Percentiles rank a stretch among this genome's conserved stretches.
Conservation (phyloP, 2,113 vertebrate genomes). For the Cottus gobio region DNA sequence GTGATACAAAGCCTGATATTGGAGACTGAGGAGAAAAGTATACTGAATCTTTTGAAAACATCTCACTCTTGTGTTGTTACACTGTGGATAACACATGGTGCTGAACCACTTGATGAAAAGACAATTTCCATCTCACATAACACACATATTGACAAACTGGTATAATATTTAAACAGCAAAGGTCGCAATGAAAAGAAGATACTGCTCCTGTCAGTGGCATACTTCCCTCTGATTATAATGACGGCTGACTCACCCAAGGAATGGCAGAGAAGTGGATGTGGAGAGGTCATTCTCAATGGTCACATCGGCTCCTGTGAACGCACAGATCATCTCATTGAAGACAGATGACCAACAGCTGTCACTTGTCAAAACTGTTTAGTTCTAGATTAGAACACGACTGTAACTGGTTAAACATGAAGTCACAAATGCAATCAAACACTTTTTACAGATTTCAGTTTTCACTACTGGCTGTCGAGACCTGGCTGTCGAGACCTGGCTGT, state of each 20-base stretch:
- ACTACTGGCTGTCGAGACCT: background rate
- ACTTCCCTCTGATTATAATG: background rate
- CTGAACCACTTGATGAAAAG: too few species aligned
- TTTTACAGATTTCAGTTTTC: background rate
- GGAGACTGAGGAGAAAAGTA: too few species aligned
- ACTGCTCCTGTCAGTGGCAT: background rate
- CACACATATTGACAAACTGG: too few species aligned
- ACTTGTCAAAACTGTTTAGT: background rate
- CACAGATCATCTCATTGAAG: background rate
- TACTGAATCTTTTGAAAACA: too few species aligned
- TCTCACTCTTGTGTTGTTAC: too few species aligned
- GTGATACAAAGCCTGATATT: too few species aligned
- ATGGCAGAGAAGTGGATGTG: constrained; percentile 5
- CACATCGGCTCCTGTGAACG: constrained; percentile 17
- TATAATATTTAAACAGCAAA: background rate
- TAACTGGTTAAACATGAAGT: background rate
- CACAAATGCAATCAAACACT: background rate
- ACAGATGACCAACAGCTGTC: background rate
- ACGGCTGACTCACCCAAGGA: constrained; percentile 4
- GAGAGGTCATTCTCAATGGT: constrained; percentile 7
- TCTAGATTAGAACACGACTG: background rate
- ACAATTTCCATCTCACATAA: too few species aligned
- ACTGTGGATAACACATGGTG: too few species aligned
- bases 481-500: too few species aligned
- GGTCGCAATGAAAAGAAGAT: background rate